Evolutionary conservation across 2,113 vertebrate genomes (phyloP).

Genomic region (Pithys albifrons): DNA sequence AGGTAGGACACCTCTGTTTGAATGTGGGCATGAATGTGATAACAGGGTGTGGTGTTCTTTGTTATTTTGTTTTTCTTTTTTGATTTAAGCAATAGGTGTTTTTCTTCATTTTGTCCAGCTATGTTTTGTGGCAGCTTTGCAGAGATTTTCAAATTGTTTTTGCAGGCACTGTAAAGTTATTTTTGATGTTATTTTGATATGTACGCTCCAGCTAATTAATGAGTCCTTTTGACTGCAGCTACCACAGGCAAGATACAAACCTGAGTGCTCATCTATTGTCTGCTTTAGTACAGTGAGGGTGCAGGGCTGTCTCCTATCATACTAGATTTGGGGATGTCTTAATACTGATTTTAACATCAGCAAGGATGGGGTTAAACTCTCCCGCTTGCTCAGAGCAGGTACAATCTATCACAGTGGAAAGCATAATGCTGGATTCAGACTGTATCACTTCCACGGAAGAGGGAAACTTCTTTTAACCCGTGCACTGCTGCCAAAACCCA

Average conservation of each 20-base stretch:
- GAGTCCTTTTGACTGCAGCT: not conserved
- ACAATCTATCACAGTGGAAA: not conserved
- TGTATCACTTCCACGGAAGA: not conserved
- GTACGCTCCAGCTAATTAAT: not conserved
- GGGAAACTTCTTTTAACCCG: not conserved
- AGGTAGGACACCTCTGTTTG: constrained; percentile 71
- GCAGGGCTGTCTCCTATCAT: not conserved
- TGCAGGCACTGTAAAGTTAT: not conserved
- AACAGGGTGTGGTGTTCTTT: not conserved
- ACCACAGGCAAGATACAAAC: not conserved
- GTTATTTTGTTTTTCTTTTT: not conserved
- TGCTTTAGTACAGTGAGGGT: accelerated
- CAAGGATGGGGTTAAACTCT: constrained; percentile 6
- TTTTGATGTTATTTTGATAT: not conserved
- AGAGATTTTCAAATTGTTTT: not conserved
- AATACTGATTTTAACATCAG: not conserved
- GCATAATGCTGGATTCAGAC: constrained; percentile 47
- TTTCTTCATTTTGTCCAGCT: not conserved
- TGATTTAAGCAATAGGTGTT: not conserved
- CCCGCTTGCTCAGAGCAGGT: constrained; percentile 14
- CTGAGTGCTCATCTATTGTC: not conserved
- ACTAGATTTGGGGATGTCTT: accelerated
- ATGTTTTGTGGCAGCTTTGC: not conserved
- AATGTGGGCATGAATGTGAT: not conserved
- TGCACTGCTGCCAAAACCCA: not conserved